Evolutionary conservation across 2,888 invertebrate genomes (phyloP), one percentile per base, ranked within the genome.

Genomic region (Drosophila greeni): DNA sequence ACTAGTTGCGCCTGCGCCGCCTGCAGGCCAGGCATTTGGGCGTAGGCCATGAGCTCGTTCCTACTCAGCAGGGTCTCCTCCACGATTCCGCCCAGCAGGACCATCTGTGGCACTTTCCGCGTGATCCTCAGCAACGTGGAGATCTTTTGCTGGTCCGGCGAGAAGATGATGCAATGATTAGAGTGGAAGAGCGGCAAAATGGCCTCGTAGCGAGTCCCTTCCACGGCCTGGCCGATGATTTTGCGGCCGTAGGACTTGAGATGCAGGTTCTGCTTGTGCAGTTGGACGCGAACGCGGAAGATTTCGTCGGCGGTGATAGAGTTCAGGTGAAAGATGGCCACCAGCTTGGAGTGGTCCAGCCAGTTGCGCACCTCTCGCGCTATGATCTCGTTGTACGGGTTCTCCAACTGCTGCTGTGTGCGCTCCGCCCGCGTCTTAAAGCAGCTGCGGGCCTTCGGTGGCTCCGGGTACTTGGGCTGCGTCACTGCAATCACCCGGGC

Each of bases 21-120:
- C 76, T 92, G 91, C 48, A 95, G 85, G 83, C 91, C 92, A 0
- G 93, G 92, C 84, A 94, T 89, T 81, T 90, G 88, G 59, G 93
- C 92, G 76, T 92, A 94, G 74, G 91, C 90, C 26, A 93, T 80
- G 31, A 95, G 89, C 77, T 95, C 94, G 84, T 93, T 93, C 73
- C 91, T 91, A 67, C 91, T 93, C 74, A 95, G 77, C 29, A 95
- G 87, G 60, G 90, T 91, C 47, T 92, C 92, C 78, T 95, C 92
- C 52, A 94, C 90, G 66, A 95, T 92, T n/a, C 93, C 95, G 91
- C 94, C 94, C 87, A 96, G 87, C 20, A 95, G 88, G 72, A 93
- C 86, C 79, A 94, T 88, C 85, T 94, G 92, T 1, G 94, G 94
- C 69, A 92, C 90, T 85, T 93, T 95, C 65, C 92, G 94, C 6